Evolutionary conservation across 2,888 invertebrate species (phyloP).

Genomic region (Tuberolachnus salignus): DNA sequence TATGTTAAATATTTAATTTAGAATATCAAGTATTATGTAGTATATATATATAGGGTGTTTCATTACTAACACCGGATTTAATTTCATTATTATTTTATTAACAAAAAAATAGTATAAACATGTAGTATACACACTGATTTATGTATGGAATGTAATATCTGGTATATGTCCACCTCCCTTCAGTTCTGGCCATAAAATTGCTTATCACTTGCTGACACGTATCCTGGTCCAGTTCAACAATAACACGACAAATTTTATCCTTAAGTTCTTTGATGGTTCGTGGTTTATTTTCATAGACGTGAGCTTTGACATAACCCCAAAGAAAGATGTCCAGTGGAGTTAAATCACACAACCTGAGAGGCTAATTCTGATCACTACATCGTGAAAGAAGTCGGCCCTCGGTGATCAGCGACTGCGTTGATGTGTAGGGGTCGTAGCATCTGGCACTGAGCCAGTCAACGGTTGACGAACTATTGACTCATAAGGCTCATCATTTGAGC

Average conservation of each 20-base stretch:
- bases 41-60: no score
- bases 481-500: no score
- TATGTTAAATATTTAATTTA: no score
- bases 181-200: neutral
- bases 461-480: no score
- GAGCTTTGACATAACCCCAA: constrained; percentile 32
- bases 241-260: neutral
- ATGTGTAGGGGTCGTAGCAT: neutral
- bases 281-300: constrained; percentile 3
- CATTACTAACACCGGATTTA: no score
- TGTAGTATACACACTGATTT: no score
- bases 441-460: no score
- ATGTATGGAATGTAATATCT: no score
- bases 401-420: neutral
- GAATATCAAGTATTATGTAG: no score
- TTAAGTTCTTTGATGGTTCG: neutral
- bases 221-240: neutral
- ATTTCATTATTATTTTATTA: no score
- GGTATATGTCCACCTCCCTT: neutral
- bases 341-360: constrained; percentile 36
- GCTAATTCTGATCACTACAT: constrained; percentile 15
- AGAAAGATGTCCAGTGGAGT: constrained; percentile 49
- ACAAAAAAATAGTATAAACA: no score
- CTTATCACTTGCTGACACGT: neutral
- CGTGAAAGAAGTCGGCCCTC: no score